Base-by-base conservation (phyloP, 2,113 vertebrate genomes). In the Lophochroa leadbeateri region DNA sequence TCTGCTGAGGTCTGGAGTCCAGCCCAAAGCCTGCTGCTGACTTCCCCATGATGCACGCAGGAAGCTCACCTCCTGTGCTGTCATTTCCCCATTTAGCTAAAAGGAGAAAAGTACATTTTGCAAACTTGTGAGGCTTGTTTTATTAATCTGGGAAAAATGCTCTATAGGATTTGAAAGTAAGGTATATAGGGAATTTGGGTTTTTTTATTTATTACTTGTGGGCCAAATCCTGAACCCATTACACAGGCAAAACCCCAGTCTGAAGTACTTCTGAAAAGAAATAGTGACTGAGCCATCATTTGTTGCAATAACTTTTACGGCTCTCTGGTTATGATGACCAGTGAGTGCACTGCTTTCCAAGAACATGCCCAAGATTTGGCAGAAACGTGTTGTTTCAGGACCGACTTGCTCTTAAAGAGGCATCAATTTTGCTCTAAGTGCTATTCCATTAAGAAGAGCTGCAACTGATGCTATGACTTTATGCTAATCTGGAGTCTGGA, bases 391-490 rank as follows among this genome's bases (percentile, higher is more conserved):
- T 53, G 69, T 85, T 95, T 90, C 67, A 76, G 58, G 55, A 89
- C n/a, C 2, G 11, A 41, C 84, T 96, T 94, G 41, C 71, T 91
- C 70, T 91, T 86, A 91, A 80, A 77, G 53, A 88, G 41, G 35
- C 78, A 88, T 91, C 78, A 95, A 88, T 95, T 96, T 91, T 92
- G 17, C 84, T 79, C 12, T 96, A 95, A 94, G 93, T 95, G 90
- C 75, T 85, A 85, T 96, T 96, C 94, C 90, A 94, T 96, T 95
- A 94, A 96, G 84, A 94, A 76, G 70, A 86, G 58, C 68, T 90
- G 89, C 94, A 95, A 80, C 79, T 31, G 63, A 41, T 86, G 68
- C 37, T 92, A 80, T 52, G 70, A 86, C 75, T 95, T 93, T 92
- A 92, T 86, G 64, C 33, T 94, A 92, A 87, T 87, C 44, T 82